These are phyloP conservation scores for Homarus americanus DNA, from an alignment of 1,140 invertebrate genomes.

Conservation along the genomic window DNA sequence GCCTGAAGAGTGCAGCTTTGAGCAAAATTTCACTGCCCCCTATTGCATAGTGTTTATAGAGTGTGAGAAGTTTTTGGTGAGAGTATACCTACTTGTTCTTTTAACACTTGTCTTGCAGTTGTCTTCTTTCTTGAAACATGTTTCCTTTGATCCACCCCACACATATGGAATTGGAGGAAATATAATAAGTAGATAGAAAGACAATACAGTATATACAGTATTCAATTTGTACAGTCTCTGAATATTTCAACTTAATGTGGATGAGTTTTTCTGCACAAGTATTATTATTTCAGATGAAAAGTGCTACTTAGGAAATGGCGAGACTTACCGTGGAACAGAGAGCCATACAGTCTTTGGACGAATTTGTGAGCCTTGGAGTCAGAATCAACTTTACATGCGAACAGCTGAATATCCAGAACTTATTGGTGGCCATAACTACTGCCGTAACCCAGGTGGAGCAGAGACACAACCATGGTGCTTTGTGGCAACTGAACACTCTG, in stretches of 20 bases:
- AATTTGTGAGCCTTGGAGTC: slow-evolving; percentile 88
- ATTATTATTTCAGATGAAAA: slow-evolving; percentile 77
- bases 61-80: too few species aligned
- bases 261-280: background rate
- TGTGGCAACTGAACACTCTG: slow-evolving; percentile 77
- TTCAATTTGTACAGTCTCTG: too few species aligned
- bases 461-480: slow-evolving; percentile 95
- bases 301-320: slow-evolving; percentile 92
- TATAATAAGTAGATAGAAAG: too few species aligned
- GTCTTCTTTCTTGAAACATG: too few species aligned
- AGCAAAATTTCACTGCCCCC: too few species aligned
- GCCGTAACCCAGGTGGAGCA: slow-evolving; percentile 91
- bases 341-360: slow-evolving; percentile 85
- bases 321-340: slow-evolving; percentile 88
- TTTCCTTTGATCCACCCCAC: too few species aligned
- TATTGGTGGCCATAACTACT: slow-evolving; percentile 92
- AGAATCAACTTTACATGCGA: slow-evolving; percentile 84
- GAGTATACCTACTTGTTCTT: too few species aligned
- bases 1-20: too few species aligned
- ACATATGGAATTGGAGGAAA: too few species aligned
- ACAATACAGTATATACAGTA: too few species aligned
- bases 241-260: background rate
- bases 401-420: slow-evolving; percentile 89
- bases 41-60: too few species aligned
- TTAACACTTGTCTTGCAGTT: too few species aligned